phyloP scores from a whole-genome alignment of 2,888 invertebrate genomes.

The Rotaria magnacalcarata region DNA sequence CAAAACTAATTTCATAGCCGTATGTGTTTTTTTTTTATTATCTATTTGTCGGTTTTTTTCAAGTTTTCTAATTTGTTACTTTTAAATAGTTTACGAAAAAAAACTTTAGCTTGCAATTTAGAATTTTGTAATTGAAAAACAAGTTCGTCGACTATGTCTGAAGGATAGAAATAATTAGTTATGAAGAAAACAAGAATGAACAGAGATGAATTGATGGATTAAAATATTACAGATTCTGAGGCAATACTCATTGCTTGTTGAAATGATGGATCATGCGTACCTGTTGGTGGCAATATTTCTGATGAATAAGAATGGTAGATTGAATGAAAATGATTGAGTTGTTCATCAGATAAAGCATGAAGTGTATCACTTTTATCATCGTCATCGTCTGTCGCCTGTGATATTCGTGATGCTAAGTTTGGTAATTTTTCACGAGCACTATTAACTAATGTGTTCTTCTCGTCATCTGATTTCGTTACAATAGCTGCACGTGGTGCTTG shows the following conservation, averaged over 20 bases:
- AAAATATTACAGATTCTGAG: not conserved
- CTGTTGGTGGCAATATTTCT: not conserved
- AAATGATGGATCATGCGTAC: not conserved
- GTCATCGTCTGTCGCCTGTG: not conserved
- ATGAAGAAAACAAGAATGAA: no score
- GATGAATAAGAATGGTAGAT: not conserved
- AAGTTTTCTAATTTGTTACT: not conserved
- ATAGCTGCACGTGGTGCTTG: not conserved
- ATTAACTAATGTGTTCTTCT: not conserved
- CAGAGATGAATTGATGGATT: not conserved
- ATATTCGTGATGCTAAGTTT: not conserved
- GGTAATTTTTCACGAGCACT: not conserved
- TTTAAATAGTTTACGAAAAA: slow-evolving; percentile 22
- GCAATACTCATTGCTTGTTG: not conserved
- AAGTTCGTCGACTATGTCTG: slow-evolving; percentile 15
- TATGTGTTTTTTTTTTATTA: no score
- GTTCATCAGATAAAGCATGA: not conserved
- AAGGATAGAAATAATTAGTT: not conserved
- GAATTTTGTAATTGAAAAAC: not conserved
- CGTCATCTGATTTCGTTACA: not conserved
- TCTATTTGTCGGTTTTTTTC: not conserved
- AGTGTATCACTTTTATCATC: not conserved
- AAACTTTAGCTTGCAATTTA: not conserved
- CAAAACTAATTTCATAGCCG: not conserved
- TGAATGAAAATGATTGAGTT: not conserved